Evolutionary conservation across 2,888 invertebrate genomes (phyloP), one percentile per base, ranked within the genome.

Genomic region (Anticlea derivata): DNA sequence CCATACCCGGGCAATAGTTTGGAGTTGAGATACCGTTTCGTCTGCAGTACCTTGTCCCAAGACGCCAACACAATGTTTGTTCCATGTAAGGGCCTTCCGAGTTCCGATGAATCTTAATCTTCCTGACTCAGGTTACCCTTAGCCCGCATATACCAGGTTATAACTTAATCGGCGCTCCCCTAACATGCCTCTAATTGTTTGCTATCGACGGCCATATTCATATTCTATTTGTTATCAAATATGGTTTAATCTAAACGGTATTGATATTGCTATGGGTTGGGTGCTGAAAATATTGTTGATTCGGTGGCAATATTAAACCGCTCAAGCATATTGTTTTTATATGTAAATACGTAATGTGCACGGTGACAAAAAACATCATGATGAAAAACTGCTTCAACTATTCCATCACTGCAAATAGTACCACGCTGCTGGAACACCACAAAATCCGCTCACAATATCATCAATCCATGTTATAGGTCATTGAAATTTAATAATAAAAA

Each of bases 141-240:
- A 85, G 79, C 89, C 89, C 89, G 88, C 84, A 89, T 89, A 80
- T 86, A 53, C 35, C 39, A 48, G 53, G 53, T 53, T 49, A 86
- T 88, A 88, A 86, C 88, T 89, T 88, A 89, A 89, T 90, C 87
- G 87, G 77, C 79, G 69, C 81, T 86, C 71, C 82, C 83, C 75
- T 81, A 82, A 84, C 79, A 83, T 83, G 78, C 83, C 79, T 85
- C 84, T 90, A 90, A 90, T 89, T 90, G 89, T 90, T 90, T 90
- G 86, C 88, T 80, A 87, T 87, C 79, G 83, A 85, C 77, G 83
- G 78, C 78, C 83, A 71, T 85, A 82, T 85, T 83, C 75, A 73
- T 77, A 73, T 68, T 61, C 48, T 53, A 62, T 69, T 64, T 56
- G 61, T 31, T 57, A 50, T 51, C 52, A 48, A 53, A 53, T 34